These are phyloP conservation scores for Drosophila takahashii DNA, from an alignment of 1,140 invertebrate genomes.

Conservation along the genomic window DNA sequence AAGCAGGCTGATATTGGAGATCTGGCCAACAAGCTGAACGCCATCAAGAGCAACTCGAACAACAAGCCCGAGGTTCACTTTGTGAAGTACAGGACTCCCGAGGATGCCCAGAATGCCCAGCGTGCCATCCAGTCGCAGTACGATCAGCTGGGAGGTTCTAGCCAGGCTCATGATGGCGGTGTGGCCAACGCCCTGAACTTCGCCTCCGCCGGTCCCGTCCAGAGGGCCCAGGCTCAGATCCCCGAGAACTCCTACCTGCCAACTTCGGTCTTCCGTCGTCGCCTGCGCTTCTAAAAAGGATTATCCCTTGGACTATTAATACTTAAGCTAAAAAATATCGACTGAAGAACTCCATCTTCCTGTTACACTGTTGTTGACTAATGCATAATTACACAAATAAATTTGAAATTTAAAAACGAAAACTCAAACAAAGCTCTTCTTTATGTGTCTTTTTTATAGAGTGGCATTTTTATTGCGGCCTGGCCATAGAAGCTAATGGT, in stretches of 20 bases:
- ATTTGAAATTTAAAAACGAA: slow-evolving; percentile 60
- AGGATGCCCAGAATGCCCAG: slow-evolving; percentile 76
- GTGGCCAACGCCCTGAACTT: slow-evolving; percentile 72
- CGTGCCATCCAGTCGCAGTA: slow-evolving; percentile 69
- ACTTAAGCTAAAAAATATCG: slow-evolving; percentile 19
- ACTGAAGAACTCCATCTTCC: slow-evolving; percentile 31
- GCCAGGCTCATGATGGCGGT: slow-evolving; percentile 63
- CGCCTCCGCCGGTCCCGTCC: slow-evolving; percentile 64
- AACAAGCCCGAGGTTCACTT: slow-evolving; percentile 76
- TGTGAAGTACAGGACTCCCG: slow-evolving; percentile 73
- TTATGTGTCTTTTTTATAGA: slow-evolving; percentile 25
- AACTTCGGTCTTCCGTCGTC: slow-evolving; percentile 77
- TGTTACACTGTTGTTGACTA: slow-evolving; percentile 72
- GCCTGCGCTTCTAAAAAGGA: slow-evolving; percentile 57
- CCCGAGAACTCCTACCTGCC: slow-evolving; percentile 75
- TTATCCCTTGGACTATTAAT: background rate
- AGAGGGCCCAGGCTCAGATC: slow-evolving; percentile 44
- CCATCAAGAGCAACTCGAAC: slow-evolving; percentile 56
- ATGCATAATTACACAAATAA: slow-evolving; percentile 63
- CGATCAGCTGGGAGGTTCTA: slow-evolving; percentile 62
- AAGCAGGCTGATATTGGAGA: slow-evolving; percentile 73
- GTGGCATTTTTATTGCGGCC: slow-evolving; percentile 40
- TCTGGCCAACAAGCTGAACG: slow-evolving; percentile 64
- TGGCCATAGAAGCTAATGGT: slow-evolving; percentile 17
- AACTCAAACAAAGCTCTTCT: slow-evolving; percentile 20